Base-by-base conservation (phyloP, 2,113 vertebrate genomes). In the Willisornis vidua region DNA sequence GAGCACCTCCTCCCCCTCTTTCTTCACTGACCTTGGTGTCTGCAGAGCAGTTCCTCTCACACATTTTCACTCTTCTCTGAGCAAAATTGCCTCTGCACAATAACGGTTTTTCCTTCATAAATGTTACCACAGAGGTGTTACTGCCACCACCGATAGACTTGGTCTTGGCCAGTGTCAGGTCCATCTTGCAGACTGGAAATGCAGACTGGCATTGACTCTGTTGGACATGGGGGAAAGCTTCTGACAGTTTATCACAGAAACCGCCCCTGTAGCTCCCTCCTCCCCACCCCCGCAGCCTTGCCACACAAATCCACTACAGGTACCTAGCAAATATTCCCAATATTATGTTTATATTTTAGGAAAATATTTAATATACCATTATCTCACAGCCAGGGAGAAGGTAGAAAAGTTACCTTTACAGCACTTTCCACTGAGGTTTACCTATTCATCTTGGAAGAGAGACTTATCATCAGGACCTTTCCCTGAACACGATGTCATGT, bases 131-230 rank as follows among this genome's bases (percentile, higher is more conserved):
- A 51, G 37, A 81, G 37, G 26, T 58, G 37, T 52, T 33, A 11
- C 68, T 61, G 18, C 31, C 18, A 52, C 19, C 45, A 13, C 18
- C 9, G 45, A 59, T 13, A 9, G 59, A 31, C 59, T 72, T 0
- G 2, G 66, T 29, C 66, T 57, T 58, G 59, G 67, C 35, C 51
- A 57, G 20, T 0, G 0, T 17, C 0, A 0, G 58, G 20, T 19
- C 35, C 31, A 19, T 49, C 37, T 23, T 37, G 22, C 31, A 74
- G 45, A 33, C 37, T 43, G 41, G 41, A 5, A 43, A 43, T 43
- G 41, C 41, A 43, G 23, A 19, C 37, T 33, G 43, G 11, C 35
- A 26, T 19, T 51, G 18, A 58, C 9, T 33, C 31, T 66, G 31
- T 43, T 43, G 41, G 35, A 80, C 4, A 19, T 10, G 14, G 59